Evolutionary conservation across 2,888 invertebrate genomes (phyloP).

Genomic region (Fragum sueziense): DNA sequence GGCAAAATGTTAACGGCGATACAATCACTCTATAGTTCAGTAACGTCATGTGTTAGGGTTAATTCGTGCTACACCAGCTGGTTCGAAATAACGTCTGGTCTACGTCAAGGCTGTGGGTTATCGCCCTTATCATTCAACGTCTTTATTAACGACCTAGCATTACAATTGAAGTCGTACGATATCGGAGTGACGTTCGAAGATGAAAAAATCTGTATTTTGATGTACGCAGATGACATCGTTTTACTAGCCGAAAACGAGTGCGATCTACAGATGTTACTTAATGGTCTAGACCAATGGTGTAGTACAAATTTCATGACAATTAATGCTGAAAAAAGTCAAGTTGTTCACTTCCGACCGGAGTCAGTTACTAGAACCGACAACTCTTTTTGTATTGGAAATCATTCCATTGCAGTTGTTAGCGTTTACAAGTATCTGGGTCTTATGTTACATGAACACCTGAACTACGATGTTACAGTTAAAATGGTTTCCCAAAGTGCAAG

Average conservation of each 20-base stretch:
- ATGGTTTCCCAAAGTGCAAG: too few species aligned
- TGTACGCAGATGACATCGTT: slow-evolving; percentile 19
- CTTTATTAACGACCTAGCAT: slow-evolving; percentile 6
- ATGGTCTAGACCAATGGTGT: not conserved
- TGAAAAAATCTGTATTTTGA: not conserved
- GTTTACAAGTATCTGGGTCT: too few species aligned
- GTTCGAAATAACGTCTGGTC: not conserved
- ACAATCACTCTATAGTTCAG: too few species aligned
- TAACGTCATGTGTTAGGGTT: too few species aligned
- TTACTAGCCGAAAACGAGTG: not conserved
- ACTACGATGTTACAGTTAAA: too few species aligned
- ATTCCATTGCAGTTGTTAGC: too few species aligned
- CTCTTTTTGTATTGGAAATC: too few species aligned
- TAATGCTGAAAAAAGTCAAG: not conserved
- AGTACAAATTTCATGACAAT: not conserved
- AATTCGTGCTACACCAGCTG: too few species aligned
- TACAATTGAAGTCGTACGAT: not conserved
- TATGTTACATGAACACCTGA: too few species aligned
- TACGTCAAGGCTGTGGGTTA: not conserved
- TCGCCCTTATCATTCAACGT: slow-evolving; percentile 1
- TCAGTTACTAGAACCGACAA: too few species aligned
- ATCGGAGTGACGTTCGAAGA: not conserved
- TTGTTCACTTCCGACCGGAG: too few species aligned
- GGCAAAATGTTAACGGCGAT: too few species aligned
- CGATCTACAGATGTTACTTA: not conserved